Conservation (phyloP, 2,888 invertebrate genomes). For the Mesorhabditis spiculigera region DNA sequence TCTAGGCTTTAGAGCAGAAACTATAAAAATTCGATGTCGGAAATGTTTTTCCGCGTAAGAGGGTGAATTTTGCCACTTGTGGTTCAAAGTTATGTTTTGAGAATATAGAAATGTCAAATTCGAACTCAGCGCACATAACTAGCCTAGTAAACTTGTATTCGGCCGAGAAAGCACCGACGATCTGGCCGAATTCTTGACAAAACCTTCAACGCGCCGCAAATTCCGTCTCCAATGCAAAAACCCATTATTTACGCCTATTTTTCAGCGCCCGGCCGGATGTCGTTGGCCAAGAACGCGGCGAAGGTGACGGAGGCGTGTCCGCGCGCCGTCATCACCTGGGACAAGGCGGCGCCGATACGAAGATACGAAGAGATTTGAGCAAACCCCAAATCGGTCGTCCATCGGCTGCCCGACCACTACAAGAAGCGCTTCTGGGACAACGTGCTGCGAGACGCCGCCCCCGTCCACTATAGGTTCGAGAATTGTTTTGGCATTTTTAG, state of each 20-base stretch:
- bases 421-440: conserved; percentile 51
- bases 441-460: conserved; percentile 52
- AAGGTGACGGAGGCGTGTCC: conserved; percentile 36
- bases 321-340: conserved; percentile 51
- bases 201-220: too few relatives aligned
- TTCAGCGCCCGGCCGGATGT: conserved; percentile 14
- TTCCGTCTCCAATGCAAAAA: too few relatives aligned
- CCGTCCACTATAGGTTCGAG: conserved; percentile 60
- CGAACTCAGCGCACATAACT: too few relatives aligned
- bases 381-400: conserved; percentile 50
- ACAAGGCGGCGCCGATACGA: conserved; percentile 49
- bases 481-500: neutral
- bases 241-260: neutral
- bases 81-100: too few relatives aligned
- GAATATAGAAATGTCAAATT: too few relatives aligned
- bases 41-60: too few relatives aligned
- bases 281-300: conserved; percentile 49
- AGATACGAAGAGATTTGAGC: conserved; percentile 55
- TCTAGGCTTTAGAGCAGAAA: too few relatives aligned
- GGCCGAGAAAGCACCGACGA: too few relatives aligned
- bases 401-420: conserved; percentile 53
- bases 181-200: too few relatives aligned
- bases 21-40: too few relatives aligned
- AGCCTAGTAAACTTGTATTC: too few relatives aligned
- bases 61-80: too few relatives aligned